Conservation (phyloP, 1,140 invertebrate genomes). For the Meloidogyne floridensis region DNA sequence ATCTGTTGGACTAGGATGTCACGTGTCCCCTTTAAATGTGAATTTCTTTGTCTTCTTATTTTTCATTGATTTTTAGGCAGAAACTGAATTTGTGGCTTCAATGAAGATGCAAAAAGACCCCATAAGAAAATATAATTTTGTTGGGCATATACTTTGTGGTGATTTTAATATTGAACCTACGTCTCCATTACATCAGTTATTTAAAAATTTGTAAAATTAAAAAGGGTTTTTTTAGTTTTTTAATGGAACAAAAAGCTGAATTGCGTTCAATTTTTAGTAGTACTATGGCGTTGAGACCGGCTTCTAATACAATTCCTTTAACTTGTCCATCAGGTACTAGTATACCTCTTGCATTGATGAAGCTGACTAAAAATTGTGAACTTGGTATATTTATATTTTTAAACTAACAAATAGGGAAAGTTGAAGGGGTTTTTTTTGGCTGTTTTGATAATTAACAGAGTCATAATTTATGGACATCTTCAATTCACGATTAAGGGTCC, state of each 20-base stretch:
- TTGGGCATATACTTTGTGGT: constrained; percentile 35
- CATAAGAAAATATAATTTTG: constrained; percentile 12
- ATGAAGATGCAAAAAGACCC: background rate
- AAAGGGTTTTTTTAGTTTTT: constrained; percentile 13
- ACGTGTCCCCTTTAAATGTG: too few species aligned
- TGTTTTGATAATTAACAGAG: too few species aligned
- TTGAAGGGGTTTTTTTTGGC: too few species aligned
- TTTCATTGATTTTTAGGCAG: constrained; percentile 8
- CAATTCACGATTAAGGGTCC: too few species aligned
- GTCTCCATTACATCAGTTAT: constrained; percentile 21
- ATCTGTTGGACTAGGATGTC: too few species aligned
- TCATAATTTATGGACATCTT: too few species aligned
- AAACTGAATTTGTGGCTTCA: background rate
- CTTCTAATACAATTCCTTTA: background rate
- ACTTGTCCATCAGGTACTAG: background rate
- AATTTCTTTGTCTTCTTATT: constrained; percentile 4
- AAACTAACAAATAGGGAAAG: too few species aligned
- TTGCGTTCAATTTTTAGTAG: background rate
- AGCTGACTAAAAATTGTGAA: background rate
- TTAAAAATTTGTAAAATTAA: background rate
- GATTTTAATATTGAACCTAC: constrained; percentile 36
- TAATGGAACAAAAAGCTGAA: constrained; percentile 17
- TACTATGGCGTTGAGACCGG: background rate
- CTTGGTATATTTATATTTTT: constrained; percentile 11
- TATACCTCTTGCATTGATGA: background rate